Conservation (phyloP, 2,888 invertebrate species). For the Blastobasis adustella region DNA sequence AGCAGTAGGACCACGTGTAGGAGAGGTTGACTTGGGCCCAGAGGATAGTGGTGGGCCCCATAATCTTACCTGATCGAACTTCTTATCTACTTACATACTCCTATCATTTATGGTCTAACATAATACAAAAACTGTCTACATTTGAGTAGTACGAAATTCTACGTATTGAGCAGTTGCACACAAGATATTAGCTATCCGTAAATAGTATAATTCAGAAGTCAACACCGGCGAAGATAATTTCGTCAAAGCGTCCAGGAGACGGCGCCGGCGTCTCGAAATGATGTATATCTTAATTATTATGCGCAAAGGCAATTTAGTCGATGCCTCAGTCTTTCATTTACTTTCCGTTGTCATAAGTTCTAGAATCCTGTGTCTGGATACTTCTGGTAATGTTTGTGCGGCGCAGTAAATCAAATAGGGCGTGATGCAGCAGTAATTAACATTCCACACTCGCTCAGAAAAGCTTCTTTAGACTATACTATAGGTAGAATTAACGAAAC, state of each 20-base stretch:
- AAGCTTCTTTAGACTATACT: constrained; percentile 1
- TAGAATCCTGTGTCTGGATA: constrained; percentile 16
- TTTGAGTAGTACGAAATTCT: too few relatives aligned
- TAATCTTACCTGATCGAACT: too few relatives aligned
- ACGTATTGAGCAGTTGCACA: too few relatives aligned
- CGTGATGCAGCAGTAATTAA: constrained; percentile 51
- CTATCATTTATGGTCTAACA: too few relatives aligned
- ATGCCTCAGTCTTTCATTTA: constrained; percentile 18
- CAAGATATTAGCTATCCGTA: constrained; percentile 10
- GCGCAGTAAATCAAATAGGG: constrained; percentile 50
- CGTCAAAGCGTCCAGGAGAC: constrained; percentile 56
- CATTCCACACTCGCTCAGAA: constrained; percentile 41
- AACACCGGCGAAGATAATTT: constrained; percentile 41
- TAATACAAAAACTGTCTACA: too few relatives aligned
- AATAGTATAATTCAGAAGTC: constrained; percentile 44
- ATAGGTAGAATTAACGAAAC: too few relatives aligned
- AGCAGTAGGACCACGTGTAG: too few relatives aligned
- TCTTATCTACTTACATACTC: too few relatives aligned
- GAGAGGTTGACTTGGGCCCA: too few relatives aligned
- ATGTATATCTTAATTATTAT: constrained; percentile 65
- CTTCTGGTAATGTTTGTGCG: constrained; percentile 14
- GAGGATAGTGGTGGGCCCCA: too few relatives aligned
- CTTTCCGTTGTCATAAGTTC: constrained; percentile 20
- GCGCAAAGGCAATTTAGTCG: constrained; percentile 24
- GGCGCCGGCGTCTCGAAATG: constrained; percentile 55